phyloP scores from a whole-genome alignment of 2,113 vertebrate species.

The Hymenochirus boettgeri region DNA sequence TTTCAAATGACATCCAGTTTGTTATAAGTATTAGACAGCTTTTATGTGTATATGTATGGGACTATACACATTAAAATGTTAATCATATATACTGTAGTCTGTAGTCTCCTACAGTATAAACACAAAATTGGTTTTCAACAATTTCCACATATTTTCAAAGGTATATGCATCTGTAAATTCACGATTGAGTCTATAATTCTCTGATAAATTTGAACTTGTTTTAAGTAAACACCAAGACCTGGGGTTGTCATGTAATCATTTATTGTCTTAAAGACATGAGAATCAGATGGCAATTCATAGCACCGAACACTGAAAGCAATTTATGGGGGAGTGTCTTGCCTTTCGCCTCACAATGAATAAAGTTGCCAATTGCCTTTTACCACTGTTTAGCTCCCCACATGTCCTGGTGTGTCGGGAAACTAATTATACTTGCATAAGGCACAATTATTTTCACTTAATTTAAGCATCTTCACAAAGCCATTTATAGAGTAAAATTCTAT shows the following conservation, averaged over 20 bases:
- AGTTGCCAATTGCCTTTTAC: slow-evolving; percentile 15
- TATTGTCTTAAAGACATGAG: neutral
- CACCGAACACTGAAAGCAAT: neutral
- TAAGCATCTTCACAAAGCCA: slow-evolving; percentile 23
- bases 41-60: too few species aligned
- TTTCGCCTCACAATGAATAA: neutral
- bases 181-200: too few species aligned
- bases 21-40: too few species aligned
- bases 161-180: too few species aligned
- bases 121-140: too few species aligned
- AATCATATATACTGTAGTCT: too few species aligned
- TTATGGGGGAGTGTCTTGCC: neutral
- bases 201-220: too few species aligned
- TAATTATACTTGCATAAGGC: slow-evolving; percentile 28
- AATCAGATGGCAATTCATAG: neutral
- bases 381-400: neutral
- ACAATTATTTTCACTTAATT: slow-evolving; percentile 36
- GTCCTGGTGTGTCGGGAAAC: neutral
- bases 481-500: slow-evolving; percentile 40
- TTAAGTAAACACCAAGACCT: too few species aligned
- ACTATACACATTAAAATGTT: too few species aligned
- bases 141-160: too few species aligned
- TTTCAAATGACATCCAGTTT: too few species aligned
- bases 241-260: neutral
- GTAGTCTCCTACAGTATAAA: too few species aligned